These are phyloP conservation scores for Ormyrus rosae DNA, from an alignment of 2,888 invertebrate genomes.

Conservation along the genomic window DNA sequence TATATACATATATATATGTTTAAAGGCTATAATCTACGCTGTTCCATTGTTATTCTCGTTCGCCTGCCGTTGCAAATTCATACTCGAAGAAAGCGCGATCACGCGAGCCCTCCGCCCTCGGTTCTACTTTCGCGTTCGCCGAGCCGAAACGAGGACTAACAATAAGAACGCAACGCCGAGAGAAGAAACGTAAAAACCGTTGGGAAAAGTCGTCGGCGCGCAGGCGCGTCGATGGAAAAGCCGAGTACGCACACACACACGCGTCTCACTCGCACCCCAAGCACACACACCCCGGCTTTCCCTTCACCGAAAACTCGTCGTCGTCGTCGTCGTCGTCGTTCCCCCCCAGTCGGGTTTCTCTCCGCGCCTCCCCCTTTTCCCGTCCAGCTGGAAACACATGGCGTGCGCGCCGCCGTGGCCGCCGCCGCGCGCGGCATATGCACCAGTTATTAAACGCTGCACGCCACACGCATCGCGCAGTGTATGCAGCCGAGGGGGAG, in stretches of 20 bases:
- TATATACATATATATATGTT: too few relatives aligned
- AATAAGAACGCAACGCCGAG: constrained; percentile 3
- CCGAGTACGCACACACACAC: neutral
- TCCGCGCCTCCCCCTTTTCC: constrained; percentile 59
- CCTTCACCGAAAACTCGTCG: constrained; percentile 26
- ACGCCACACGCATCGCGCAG: too few relatives aligned
- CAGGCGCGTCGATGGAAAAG: neutral
- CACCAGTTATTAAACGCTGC: too few relatives aligned
- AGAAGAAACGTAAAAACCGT: constrained; percentile 19
- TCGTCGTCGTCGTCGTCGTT: too few relatives aligned
- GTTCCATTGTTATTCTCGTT: too few relatives aligned
- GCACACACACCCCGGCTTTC: constrained; percentile 7
- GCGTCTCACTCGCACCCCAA: neutral
- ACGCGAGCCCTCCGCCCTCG: too few relatives aligned
- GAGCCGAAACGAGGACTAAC: neutral
- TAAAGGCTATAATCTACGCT: too few relatives aligned
- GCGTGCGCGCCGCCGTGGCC: constrained; percentile 56
- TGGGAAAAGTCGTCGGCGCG: neutral
- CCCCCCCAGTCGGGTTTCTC: constrained; percentile 35
- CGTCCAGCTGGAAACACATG: constrained; percentile 73
- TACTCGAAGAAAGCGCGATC: too few relatives aligned
- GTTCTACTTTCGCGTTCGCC: too few relatives aligned
- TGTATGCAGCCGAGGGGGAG: too few relatives aligned
- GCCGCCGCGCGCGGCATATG: neutral
- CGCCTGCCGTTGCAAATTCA: too few relatives aligned